phyloP scores from a whole-genome alignment of 2,888 invertebrate species.

The Synanthedon formicaeformis region DNA sequence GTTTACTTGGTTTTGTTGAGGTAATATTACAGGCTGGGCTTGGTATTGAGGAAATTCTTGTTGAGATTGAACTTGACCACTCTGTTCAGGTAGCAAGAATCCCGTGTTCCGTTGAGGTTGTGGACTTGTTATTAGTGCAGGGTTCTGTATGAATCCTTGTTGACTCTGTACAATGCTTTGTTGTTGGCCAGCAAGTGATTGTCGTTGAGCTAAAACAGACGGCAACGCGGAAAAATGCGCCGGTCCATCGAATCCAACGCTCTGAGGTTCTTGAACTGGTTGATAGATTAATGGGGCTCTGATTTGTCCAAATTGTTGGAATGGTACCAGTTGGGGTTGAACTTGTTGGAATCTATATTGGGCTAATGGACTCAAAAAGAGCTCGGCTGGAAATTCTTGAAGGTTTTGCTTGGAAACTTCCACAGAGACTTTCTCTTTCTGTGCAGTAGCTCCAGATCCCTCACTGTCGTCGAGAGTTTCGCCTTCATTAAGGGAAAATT shows the following conservation, averaged over 20 bases:
- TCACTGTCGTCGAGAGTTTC: conserved; percentile 28
- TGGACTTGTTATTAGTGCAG: conserved; percentile 23
- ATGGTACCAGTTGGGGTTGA: conserved; percentile 33
- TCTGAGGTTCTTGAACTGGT: conserved; percentile 25
- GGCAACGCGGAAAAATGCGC: conserved; percentile 51
- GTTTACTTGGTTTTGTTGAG: conserved; percentile 15
- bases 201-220: conserved; percentile 47
- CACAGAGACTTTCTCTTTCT: conserved; percentile 36
- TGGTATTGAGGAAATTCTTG: conserved; percentile 10
- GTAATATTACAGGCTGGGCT: conserved; percentile 8
- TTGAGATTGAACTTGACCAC: conserved; percentile 16
- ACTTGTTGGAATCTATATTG: conserved; percentile 36
- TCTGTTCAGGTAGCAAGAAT: conserved; percentile 4
- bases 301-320: conserved; percentile 34
- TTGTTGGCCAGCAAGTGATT: conserved; percentile 15
- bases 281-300: conserved; percentile 35
- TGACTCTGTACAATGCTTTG: conserved; percentile 17
- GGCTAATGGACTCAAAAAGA: conserved; percentile 45
- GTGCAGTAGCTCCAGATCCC: conserved; percentile 10
- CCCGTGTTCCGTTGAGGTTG: conserved; percentile 1
- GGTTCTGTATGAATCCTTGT: conserved; percentile 22
- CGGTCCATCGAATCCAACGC: conserved; percentile 42
- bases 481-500: conserved; percentile 35
- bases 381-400: conserved; percentile 51
- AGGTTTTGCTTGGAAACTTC: conserved; percentile 54